phyloP scores from a whole-genome alignment of 1,140 invertebrate genomes.

The Drosophila orosa region DNA sequence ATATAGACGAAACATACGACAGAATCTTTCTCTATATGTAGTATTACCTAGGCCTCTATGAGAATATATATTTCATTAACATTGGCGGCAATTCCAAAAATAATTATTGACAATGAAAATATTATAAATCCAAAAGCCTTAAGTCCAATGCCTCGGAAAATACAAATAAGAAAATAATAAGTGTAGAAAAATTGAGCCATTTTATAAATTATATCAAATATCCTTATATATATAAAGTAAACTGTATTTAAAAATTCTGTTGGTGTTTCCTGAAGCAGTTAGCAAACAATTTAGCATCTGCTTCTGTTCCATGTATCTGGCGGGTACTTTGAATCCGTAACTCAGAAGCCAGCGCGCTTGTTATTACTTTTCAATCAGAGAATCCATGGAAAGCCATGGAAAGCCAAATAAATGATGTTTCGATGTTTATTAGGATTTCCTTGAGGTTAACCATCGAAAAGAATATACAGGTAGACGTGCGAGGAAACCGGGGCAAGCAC shows the following conservation, averaged over 20 bases:
- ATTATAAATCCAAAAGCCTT: slow-evolving; percentile 36
- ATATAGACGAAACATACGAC: slow-evolving; percentile 14
- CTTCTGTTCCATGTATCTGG: slow-evolving; percentile 48
- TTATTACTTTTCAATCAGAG: slow-evolving; percentile 19
- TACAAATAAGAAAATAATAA: slow-evolving; percentile 32
- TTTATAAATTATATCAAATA: slow-evolving; percentile 19
- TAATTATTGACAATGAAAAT: slow-evolving; percentile 74
- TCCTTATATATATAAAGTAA: slow-evolving; percentile 10
- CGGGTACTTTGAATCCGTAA: slow-evolving; percentile 26
- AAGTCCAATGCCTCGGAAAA: slow-evolving; percentile 39
- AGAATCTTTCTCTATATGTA: not conserved
- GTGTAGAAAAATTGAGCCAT: slow-evolving; percentile 23
- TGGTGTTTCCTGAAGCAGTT: slow-evolving; percentile 2
- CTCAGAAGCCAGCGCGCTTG: not conserved
- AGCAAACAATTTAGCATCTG: slow-evolving; percentile 13
- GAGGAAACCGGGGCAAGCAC: slow-evolving; percentile 17
- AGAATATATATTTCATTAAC: slow-evolving; percentile 18
- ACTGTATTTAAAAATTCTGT: slow-evolving; percentile 47
- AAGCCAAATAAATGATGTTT: slow-evolving; percentile 13
- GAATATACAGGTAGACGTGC: not conserved
- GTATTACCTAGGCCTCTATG: slow-evolving; percentile 4
- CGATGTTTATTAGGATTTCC: slow-evolving; percentile 17
- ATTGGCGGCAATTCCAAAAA: slow-evolving; percentile 68
- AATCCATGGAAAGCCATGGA: slow-evolving; percentile 11
- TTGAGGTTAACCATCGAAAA: slow-evolving; percentile 44